These are phyloP conservation scores for Amblyteles armatorius DNA, from an alignment of 2,888 invertebrate genomes.

Conservation along the genomic window DNA sequence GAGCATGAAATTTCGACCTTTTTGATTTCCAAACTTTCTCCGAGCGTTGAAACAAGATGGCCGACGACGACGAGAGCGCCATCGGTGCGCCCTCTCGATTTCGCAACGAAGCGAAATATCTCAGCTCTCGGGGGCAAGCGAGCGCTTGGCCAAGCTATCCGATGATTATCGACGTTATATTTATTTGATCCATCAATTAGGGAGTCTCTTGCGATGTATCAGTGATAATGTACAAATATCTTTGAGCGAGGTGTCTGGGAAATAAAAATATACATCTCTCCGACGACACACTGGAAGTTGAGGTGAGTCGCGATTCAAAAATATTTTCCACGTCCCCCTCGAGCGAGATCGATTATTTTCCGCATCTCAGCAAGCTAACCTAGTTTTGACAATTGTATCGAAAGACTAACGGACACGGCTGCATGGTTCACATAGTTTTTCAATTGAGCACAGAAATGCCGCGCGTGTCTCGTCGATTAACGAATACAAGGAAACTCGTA, in stretches of 20 bases:
- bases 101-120: slow-evolving; percentile 48
- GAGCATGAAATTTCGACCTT: no score
- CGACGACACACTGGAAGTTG: slow-evolving; percentile 37
- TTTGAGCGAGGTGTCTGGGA: slow-evolving; percentile 23
- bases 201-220: slow-evolving; percentile 40
- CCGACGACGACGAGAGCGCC: no score
- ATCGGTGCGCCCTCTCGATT: slow-evolving; percentile 51
- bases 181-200: slow-evolving; percentile 49
- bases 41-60: no score
- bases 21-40: no score
- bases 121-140: slow-evolving; percentile 35
- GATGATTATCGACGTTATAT: slow-evolving; percentile 54
- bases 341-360: background rate
- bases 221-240: slow-evolving; percentile 62
- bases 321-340: background rate
- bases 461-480: no score
- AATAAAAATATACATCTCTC: background rate
- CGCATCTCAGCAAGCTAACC: slow-evolving; percentile 51
- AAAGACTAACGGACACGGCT: slow-evolving; percentile 22
- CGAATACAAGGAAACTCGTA: no score
- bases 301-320: slow-evolving; percentile 51
- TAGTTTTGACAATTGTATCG: slow-evolving; percentile 58
- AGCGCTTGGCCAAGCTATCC: slow-evolving; percentile 37
- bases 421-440: slow-evolving; percentile 44
- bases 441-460: no score